These are phyloP conservation scores for Hypsibius dujardini DNA, from an alignment of 1,140 invertebrate species.

Conservation along the genomic window DNA sequence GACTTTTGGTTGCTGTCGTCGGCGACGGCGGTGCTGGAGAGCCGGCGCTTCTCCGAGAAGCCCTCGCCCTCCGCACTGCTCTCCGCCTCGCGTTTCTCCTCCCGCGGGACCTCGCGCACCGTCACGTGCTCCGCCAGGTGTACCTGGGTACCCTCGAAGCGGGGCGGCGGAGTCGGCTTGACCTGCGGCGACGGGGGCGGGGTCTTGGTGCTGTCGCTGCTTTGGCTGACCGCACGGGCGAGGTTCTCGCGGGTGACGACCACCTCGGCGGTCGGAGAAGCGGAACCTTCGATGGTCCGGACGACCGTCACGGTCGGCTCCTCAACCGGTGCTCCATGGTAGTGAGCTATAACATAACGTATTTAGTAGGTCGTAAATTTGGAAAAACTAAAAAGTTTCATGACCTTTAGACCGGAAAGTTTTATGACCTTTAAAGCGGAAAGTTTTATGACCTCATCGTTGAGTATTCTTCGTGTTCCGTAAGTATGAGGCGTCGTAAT, in stretches of 20 bases:
- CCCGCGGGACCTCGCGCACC: background rate
- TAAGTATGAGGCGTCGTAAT: too few species aligned
- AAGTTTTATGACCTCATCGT: too few species aligned
- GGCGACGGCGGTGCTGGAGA: background rate
- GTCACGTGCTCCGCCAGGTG: background rate
- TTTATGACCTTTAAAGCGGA: too few species aligned
- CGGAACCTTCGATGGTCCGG: background rate
- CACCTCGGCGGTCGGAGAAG: background rate
- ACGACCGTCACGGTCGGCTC: background rate
- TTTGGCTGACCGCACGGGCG: background rate
- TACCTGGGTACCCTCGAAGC: background rate
- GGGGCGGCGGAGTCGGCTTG: slow-evolving; percentile 6
- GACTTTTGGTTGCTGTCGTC: slow-evolving; percentile 6
- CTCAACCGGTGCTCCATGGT: background rate
- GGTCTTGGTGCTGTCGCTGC: background rate
- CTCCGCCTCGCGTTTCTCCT: background rate
- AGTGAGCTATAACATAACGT: too few species aligned
- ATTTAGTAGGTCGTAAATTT: too few species aligned
- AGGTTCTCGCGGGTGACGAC: background rate
- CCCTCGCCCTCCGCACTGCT: background rate
- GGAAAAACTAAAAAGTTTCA: too few species aligned
- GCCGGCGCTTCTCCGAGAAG: background rate
- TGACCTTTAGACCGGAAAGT: too few species aligned
- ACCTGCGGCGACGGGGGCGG: background rate
- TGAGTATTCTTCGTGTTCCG: too few species aligned